phyloP scores from a whole-genome alignment of 2,888 invertebrate species.

The Lasioglossum calceatum region DNA sequence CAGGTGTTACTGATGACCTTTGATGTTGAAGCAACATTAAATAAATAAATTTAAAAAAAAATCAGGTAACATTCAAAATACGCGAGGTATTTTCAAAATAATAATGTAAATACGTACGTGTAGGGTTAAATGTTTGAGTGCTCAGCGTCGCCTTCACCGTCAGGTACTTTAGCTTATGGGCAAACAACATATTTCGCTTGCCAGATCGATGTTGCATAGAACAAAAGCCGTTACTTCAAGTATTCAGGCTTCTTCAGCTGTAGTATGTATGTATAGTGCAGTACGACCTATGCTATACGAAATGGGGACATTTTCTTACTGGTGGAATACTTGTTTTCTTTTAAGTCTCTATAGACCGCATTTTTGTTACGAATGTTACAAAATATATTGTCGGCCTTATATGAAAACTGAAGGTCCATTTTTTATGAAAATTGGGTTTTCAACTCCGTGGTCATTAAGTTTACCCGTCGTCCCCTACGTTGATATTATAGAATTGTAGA shows the following conservation, averaged over 20 bases:
- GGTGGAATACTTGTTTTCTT: neutral
- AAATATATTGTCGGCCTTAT: too few relatives aligned
- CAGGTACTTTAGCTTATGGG: constrained; percentile 7
- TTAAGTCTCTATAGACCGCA: too few relatives aligned
- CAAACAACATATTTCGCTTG: constrained; percentile 11
- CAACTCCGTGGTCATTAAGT: neutral
- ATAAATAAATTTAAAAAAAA: too few relatives aligned
- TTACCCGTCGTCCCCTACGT: neutral
- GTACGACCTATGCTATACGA: neutral
- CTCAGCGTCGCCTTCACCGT: constrained; percentile 18
- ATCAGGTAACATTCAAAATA: too few relatives aligned
- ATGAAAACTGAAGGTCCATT: too few relatives aligned
- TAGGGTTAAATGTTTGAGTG: constrained; percentile 32
- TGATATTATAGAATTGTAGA: neutral
- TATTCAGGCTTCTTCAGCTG: neutral
- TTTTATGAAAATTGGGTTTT: too few relatives aligned
- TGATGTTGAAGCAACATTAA: too few relatives aligned
- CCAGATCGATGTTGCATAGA: constrained; percentile 20
- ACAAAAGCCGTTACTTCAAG: neutral
- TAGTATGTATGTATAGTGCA: neutral
- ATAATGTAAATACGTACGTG: neutral
- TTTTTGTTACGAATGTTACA: too few relatives aligned
- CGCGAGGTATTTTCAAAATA: too few relatives aligned
- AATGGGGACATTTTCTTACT: neutral
- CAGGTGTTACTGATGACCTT: too few relatives aligned